phyloP scores from a whole-genome alignment of 2,113 vertebrate genomes.

The Aythya baeri region DNA sequence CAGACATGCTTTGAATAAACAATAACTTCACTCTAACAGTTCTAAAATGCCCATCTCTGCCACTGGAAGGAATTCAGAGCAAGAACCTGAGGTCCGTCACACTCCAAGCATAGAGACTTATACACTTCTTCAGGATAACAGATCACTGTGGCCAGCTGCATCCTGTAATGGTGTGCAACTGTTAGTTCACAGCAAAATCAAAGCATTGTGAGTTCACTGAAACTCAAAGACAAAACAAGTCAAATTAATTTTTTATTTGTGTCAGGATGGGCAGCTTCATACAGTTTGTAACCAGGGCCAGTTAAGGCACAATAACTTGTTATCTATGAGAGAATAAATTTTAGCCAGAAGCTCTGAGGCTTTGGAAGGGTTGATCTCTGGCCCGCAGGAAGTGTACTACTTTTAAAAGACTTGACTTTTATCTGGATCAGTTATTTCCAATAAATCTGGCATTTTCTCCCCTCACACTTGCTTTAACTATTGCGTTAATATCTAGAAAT shows the following conservation, averaged over 20 bases:
- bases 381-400: neutral
- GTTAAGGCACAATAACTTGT: neutral
- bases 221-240: constrained; percentile 11
- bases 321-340: neutral
- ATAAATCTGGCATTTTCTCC: neutral
- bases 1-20: neutral
- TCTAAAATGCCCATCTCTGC: neutral
- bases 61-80: neutral
- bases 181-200: neutral
- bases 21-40: neutral
- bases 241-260: neutral
- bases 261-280: neutral
- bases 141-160: neutral
- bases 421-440: neutral
- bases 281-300: neutral
- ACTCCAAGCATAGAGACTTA: neutral
- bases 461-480: neutral
- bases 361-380: neutral
- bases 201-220: neutral
- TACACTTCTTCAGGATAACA: neutral
- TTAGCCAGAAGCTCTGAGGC: neutral
- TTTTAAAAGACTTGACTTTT: neutral
- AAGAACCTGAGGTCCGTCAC: neutral
- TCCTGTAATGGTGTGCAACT: neutral
- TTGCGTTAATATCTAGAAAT: neutral